These are phyloP conservation scores for Laticauda laticaudata DNA, from an alignment of 2,113 vertebrate genomes.

Conservation along the genomic window DNA sequence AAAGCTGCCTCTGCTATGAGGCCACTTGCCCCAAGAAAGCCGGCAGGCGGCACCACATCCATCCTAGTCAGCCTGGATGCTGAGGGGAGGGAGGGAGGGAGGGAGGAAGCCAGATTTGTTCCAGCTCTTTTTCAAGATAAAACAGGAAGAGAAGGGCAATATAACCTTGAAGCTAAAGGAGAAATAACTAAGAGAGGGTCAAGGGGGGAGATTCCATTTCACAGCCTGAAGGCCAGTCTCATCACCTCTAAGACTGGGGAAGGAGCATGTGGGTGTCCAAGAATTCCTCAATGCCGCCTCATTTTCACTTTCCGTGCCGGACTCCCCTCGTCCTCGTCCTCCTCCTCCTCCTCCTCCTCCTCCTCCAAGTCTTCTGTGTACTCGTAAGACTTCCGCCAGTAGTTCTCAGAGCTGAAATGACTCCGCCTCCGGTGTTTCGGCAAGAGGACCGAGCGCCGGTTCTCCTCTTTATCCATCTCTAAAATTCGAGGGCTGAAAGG, in stretches of 20 bases:
- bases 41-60: constrained; percentile 39
- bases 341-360: constrained; percentile 54
- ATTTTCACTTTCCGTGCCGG: constrained; percentile 92
- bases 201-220: constrained; percentile 54
- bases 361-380: constrained; percentile 70
- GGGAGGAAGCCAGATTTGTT: constrained; percentile 44
- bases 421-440: constrained; percentile 78
- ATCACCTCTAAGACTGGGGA: constrained; percentile 48
- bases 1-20: neutral
- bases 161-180: constrained; percentile 66
- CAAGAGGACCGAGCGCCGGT: constrained; percentile 85
- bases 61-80: constrained; percentile 48
- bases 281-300: constrained; percentile 86
- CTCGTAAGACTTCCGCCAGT: constrained; percentile 83
- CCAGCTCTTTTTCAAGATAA: constrained; percentile 70
- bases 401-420: constrained; percentile 85
- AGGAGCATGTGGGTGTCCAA: neutral
- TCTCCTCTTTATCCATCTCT: constrained; percentile 99
- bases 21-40: constrained; percentile 48
- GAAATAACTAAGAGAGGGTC: constrained; percentile 51
- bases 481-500: constrained; percentile 85
- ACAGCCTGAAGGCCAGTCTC: constrained; percentile 57
- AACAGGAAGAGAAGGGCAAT: constrained; percentile 46
- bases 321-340: constrained; percentile 71
- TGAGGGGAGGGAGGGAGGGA: constrained; percentile 46